A percentile compares a stretch with the other conserved stretches of the same genome.
Conservation (phyloP, 1,140 invertebrate species). For the Stenopsyche tienmushanensis region DNA sequence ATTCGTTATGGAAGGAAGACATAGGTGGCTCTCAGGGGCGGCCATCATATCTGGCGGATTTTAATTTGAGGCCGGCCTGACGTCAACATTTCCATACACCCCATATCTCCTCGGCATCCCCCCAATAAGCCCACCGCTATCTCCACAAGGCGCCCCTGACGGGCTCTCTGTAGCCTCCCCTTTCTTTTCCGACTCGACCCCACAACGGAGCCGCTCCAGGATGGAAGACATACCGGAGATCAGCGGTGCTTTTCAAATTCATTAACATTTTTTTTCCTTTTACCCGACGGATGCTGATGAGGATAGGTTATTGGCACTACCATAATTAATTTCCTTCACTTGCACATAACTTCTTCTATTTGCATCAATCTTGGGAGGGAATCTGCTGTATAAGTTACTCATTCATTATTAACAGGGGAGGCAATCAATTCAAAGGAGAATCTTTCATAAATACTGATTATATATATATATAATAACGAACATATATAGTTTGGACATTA, state of each 20-base stretch:
- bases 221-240: slow-evolving; percentile 2
- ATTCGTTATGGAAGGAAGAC: slow-evolving; percentile 20
- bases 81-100: slow-evolving; percentile 42
- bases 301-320: background rate
- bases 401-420: too few relatives aligned
- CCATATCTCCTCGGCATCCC: slow-evolving; percentile 12
- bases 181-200: background rate
- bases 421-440: too few relatives aligned
- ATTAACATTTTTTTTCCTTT: background rate
- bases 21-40: slow-evolving; percentile 25
- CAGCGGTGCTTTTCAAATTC: slow-evolving; percentile 1
- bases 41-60: slow-evolving; percentile 37
- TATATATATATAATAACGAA: too few relatives aligned
- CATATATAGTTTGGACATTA: too few relatives aligned
- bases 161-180: background rate
- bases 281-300: background rate
- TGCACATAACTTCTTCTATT: too few relatives aligned
- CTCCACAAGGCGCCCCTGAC: too few relatives aligned
- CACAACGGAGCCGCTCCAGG: too few relatives aligned
- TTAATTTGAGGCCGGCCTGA: slow-evolving; percentile 41
- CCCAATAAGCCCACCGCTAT: slow-evolving; percentile 11
- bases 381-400: too few relatives aligned
- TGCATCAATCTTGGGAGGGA: too few relatives aligned
- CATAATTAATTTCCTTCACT: too few relatives aligned
- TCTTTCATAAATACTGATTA: too few relatives aligned